Evolutionary conservation across 2,797 vertebrate genomes (phyloP), one percentile per base, ranked within the genome.

Genomic region (Muscicapa striata): DNA sequence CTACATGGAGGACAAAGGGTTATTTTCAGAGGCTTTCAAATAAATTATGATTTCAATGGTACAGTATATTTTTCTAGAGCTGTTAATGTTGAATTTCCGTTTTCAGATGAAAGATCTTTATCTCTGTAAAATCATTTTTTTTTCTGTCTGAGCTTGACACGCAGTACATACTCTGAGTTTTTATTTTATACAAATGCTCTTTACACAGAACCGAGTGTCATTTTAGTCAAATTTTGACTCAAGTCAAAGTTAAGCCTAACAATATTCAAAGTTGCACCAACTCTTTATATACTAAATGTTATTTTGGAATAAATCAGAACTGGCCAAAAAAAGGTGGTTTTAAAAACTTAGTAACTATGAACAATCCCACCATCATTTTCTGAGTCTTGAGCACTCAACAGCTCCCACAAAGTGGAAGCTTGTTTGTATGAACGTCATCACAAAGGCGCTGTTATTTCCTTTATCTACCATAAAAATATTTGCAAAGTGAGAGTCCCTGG

Each of bases 1-100:
- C 99, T 99, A 96, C 30, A 95, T 38, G 85, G 76, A 96, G 54
- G 80, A 94, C 84, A 97, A 97, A 97, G 59, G 51, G 36, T 92
- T 89, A 96, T 96, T 96, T 95, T 95, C 79, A 96, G 95, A 93
- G 62, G 79, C 36, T 92, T 96, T 76, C 80, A 94, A 73, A 93
- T 38, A 68, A 91, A 89, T 64, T 23, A 72, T 67, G 0, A 63
- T 64, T 93, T 84, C 88, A 94, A 36, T 77, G 84, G 24, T 11
- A 84, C 34, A 88, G 27, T 70, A 5, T 43, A 61, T 69, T 89
- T 73, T 79, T 34, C 83, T 87, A 90, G 32, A 91, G 76, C 6
- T 79, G 48, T 9, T 67, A 43, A 90, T 43, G 23, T 30, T 46
- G 41, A 85, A 93, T 69, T 74, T 63, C 59, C 1, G 0, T 70